Evolutionary conservation across 23 tunicate genomes (phyloP).

Genomic region (Aplidium turbinatum): DNA sequence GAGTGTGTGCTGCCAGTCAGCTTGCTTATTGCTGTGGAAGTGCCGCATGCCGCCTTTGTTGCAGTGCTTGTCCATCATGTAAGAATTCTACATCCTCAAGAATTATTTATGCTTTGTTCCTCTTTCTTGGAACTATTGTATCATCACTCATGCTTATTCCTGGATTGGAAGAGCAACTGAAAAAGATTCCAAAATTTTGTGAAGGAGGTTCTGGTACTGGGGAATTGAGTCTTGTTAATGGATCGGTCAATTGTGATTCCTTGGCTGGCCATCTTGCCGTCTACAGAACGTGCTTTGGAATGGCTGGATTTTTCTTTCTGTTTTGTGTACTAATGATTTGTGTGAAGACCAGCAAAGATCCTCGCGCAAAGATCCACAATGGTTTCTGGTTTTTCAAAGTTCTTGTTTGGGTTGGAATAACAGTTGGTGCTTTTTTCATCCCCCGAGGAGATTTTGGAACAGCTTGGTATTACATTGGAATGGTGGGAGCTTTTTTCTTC

Average conservation of each 20-base stretch:
- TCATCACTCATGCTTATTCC: slow-evolving; percentile 90
- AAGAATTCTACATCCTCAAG: slow-evolving; percentile 89
- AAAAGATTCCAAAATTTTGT: slow-evolving; percentile 87
- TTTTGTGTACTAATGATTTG: slow-evolving; percentile 63
- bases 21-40: slow-evolving; percentile 85
- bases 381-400: slow-evolving; percentile 98
- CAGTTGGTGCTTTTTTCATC: slow-evolving; percentile 93
- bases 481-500: slow-evolving; percentile 79
- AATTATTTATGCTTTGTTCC: slow-evolving; percentile 84
- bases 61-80: slow-evolving; percentile 94
- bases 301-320: slow-evolving; percentile 87
- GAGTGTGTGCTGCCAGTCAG: slow-evolving; percentile 30
- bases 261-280: slow-evolving; percentile 95
- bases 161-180: slow-evolving; percentile 71
- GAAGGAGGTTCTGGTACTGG: slow-evolving; percentile 27
- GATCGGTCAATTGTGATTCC: slow-evolving; percentile 64
- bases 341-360: slow-evolving; percentile 85
- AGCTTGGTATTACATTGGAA: slow-evolving; percentile 83
- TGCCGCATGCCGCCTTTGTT: slow-evolving; percentile 98
- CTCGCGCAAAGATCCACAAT: slow-evolving; percentile 94
- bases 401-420: slow-evolving; percentile 68
- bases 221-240: too few relatives aligned
- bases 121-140: slow-evolving; percentile 83
- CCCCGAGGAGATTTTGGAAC: slow-evolving; percentile 90
- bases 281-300: slow-evolving; percentile 90